Percentiles rank a stretch among this genome's conserved stretches.
phyloP scores from a whole-genome alignment of 2,113 vertebrate species.

The Himantopus leucocephalus region DNA sequence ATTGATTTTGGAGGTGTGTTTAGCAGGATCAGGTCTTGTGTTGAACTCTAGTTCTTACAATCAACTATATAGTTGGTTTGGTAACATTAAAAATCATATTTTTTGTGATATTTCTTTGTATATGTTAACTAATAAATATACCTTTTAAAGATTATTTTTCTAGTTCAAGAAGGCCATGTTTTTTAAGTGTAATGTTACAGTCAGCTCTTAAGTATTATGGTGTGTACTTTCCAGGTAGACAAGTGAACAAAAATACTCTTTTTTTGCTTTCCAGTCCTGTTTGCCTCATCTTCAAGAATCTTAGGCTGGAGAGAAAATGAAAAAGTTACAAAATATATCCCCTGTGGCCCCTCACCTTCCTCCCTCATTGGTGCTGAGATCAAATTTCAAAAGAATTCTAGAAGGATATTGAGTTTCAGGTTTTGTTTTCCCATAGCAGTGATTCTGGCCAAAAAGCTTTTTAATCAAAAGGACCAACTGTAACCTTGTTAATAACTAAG shows the following conservation, averaged over 20 bases:
- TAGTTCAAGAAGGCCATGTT: not conserved
- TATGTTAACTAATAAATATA: not conserved
- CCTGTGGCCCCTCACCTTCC: constrained; percentile 36
- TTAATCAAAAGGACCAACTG: constrained; percentile 78
- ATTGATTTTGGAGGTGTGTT: not conserved
- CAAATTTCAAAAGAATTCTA: constrained; percentile 76
- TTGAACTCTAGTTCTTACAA: not conserved
- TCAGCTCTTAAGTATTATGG: not conserved
- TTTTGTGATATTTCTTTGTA: not conserved
- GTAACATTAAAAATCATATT: not conserved
- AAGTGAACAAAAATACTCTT: not conserved
- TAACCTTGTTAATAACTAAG: constrained; percentile 88
- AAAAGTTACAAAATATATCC: constrained; percentile 5
- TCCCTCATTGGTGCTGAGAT: constrained; percentile 24
- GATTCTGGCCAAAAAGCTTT: constrained; percentile 71
- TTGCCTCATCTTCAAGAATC: not conserved
- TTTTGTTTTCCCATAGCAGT: constrained; percentile 63
- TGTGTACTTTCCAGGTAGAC: not conserved
- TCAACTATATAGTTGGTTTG: not conserved
- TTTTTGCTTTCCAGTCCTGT: not conserved
- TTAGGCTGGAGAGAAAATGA: not conserved
- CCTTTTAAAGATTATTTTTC: not conserved
- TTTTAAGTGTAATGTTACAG: not conserved
- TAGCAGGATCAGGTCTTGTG: not conserved
- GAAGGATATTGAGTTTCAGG: constrained; percentile 71